These are phyloP conservation scores for Orientallactaga sibirica DNA, from an alignment of 2,797 vertebrate species.

Conservation along the genomic window DNA sequence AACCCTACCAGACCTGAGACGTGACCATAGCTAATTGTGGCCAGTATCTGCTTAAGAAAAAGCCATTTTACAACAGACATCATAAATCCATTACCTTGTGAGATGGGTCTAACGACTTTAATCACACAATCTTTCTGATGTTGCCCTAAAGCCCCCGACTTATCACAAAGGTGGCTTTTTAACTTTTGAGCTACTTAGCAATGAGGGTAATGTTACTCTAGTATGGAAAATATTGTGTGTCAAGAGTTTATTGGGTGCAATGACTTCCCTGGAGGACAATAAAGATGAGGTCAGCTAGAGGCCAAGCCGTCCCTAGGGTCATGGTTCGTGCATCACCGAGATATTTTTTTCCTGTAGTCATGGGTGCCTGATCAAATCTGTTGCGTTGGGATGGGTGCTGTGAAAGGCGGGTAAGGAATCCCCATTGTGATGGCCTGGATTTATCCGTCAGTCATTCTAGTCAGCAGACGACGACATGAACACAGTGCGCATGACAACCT, in stretches of 20 bases:
- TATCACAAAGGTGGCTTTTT: slow-evolving; percentile 36
- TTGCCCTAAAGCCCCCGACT: neutral
- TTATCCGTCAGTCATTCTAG: slow-evolving; percentile 16
- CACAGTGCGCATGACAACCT: neutral
- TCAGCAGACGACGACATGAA: slow-evolving; percentile 2
- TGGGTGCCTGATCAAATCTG: neutral
- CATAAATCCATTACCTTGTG: neutral
- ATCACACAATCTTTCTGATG: slow-evolving; percentile 27
- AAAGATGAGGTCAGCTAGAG: neutral
- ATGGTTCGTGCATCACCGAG: neutral
- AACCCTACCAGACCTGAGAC: slow-evolving; percentile 12
- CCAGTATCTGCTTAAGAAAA: neutral
- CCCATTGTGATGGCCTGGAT: neutral
- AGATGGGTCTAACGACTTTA: neutral
- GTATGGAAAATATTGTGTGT: neutral
- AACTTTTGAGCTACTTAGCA: slow-evolving; percentile 55
- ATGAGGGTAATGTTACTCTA: neutral
- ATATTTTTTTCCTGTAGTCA: neutral
- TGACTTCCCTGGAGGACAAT: slow-evolving; percentile 40
- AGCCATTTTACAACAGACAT: neutral
- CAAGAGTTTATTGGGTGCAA: neutral
- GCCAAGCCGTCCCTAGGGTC: neutral
- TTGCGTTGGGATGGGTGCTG: neutral
- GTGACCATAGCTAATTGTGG: slow-evolving; percentile 29
- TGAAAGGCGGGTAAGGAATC: neutral